Conservation (phyloP, 2,888 invertebrate genomes). For the Diplazon laetatorius region DNA sequence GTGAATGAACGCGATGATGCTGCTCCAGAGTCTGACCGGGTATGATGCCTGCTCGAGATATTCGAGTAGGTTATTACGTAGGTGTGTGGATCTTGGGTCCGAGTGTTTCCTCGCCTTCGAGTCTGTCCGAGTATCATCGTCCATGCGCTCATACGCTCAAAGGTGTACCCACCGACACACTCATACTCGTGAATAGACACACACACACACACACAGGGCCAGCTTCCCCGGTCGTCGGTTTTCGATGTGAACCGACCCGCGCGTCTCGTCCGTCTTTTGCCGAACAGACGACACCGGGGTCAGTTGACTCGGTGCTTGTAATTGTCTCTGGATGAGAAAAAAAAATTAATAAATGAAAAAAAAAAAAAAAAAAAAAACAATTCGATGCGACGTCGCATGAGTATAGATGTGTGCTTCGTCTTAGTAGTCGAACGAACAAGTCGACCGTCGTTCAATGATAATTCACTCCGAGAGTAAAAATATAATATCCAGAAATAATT, state of each 20-base stretch:
- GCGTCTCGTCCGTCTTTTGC: background rate
- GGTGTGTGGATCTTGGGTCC: constrained; percentile 48
- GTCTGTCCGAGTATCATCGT: background rate
- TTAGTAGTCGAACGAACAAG: no score
- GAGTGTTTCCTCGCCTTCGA: constrained; percentile 46
- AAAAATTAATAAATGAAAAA: no score
- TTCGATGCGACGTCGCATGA: no score
- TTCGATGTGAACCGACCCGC: background rate
- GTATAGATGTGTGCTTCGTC: no score
- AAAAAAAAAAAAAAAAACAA: no score
- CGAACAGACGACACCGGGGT: background rate
- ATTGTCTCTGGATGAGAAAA: background rate
- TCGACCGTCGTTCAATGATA: no score
- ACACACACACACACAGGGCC: background rate
- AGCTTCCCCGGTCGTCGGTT: constrained; percentile 9
- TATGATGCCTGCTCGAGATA: constrained; percentile 63
- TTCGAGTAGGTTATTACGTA: constrained; percentile 56
- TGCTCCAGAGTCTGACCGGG: constrained; percentile 53
- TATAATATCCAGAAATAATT: no score
- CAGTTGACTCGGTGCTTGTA: background rate
- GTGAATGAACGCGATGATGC: constrained; percentile 66
- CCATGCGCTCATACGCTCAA: background rate
- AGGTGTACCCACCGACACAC: background rate
- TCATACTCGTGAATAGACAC: background rate
- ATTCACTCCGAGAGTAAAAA: no score